phyloP scores from a whole-genome alignment of 2,888 invertebrate species.

The Lomographa bimaculata region DNA sequence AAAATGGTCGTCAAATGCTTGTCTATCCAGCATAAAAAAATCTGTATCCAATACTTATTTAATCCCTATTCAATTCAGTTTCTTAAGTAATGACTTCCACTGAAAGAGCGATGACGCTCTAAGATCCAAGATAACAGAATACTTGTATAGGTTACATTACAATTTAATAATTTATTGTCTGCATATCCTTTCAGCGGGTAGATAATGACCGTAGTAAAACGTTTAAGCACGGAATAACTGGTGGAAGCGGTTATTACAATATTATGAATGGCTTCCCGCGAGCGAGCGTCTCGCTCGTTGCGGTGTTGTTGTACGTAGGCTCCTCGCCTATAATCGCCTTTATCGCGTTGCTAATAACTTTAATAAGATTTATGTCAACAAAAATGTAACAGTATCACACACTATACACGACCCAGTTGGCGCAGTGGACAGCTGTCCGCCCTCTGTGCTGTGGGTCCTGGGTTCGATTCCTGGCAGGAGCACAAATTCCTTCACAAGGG shows the following conservation, averaged over 20 bases:
- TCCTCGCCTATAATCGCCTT: slow-evolving; percentile 4
- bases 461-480: too few species aligned
- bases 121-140: slow-evolving; percentile 35
- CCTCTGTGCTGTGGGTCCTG: too few species aligned
- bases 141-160: slow-evolving; percentile 65
- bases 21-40: too few species aligned
- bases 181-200: slow-evolving; percentile 83
- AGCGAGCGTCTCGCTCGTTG: slow-evolving; percentile 38
- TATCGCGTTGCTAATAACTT: slow-evolving; percentile 1
- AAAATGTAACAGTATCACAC: too few species aligned
- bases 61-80: too few species aligned
- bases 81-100: too few species aligned
- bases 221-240: slow-evolving; percentile 83
- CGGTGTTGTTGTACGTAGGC: slow-evolving; percentile 13
- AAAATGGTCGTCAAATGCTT: too few species aligned
- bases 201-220: slow-evolving; percentile 84
- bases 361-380: not conserved
- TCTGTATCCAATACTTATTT: too few species aligned
- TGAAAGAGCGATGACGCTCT: too few species aligned
- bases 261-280: slow-evolving; percentile 79
- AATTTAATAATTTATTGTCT: slow-evolving; percentile 79
- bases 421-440: too few species aligned
- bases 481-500: too few species aligned
- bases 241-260: slow-evolving; percentile 82
- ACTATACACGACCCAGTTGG: too few species aligned